Evolutionary conservation across 2,113 vertebrate genomes (phyloP).

Genomic region (Climacteris rufus): DNA sequence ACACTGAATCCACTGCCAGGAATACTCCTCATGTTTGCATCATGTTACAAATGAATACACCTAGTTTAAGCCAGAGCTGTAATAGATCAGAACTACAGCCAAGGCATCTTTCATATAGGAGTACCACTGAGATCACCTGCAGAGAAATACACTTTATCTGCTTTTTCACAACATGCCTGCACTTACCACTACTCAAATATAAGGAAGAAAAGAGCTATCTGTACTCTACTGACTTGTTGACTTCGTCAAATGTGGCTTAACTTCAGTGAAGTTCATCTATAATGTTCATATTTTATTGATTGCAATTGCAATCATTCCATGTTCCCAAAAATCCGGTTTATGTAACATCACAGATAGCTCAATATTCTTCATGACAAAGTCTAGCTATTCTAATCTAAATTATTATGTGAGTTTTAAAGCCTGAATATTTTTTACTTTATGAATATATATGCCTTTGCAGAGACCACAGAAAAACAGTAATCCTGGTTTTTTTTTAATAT

Average conservation of each 20-base stretch:
- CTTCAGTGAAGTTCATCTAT: not conserved
- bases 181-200: constrained; percentile 61
- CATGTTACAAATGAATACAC: not conserved
- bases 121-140: constrained; percentile 50
- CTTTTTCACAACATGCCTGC: constrained; percentile 50
- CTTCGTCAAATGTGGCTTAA: constrained; percentile 18
- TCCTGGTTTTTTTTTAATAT: not conserved
- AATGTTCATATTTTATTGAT: not conserved
- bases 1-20: not conserved
- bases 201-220: constrained; percentile 43
- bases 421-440: not conserved
- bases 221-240: not conserved
- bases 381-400: not conserved
- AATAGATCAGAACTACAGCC: not conserved
- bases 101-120: not conserved
- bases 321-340: not conserved
- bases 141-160: constrained; percentile 61
- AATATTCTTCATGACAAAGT: not conserved
- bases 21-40: not conserved
- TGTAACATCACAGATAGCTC: not conserved
- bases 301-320: not conserved
- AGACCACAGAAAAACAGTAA: not conserved
- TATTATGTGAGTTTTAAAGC: not conserved
- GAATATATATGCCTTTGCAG: not conserved
- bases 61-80: not conserved